phyloP scores from a whole-genome alignment of 2,797 vertebrate species.

The Myioborus melanocephalus region DNA sequence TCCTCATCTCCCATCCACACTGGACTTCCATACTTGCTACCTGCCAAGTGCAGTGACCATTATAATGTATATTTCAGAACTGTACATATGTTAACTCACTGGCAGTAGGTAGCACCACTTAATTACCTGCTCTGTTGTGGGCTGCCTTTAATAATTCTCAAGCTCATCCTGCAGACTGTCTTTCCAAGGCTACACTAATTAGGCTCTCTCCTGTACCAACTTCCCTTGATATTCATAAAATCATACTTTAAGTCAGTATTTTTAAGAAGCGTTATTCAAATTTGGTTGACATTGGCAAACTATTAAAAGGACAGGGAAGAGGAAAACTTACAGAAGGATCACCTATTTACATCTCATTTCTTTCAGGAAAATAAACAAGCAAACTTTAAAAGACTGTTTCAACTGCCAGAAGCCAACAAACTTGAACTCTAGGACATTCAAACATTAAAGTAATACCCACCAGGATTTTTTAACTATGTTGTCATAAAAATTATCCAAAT shows the following conservation, averaged over 20 bases:
- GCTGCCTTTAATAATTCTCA: not conserved
- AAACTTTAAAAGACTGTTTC: not conserved
- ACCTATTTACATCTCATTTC: not conserved
- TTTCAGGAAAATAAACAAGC: not conserved
- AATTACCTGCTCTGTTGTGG: not conserved
- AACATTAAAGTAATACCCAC: not conserved
- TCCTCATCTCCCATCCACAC: not conserved
- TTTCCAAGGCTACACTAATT: not conserved
- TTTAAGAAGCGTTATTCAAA: not conserved
- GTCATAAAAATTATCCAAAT: not conserved
- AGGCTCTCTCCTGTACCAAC: not conserved
- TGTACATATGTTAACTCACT: not conserved
- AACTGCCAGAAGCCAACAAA: not conserved
- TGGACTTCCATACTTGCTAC: not conserved
- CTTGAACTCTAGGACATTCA: not conserved
- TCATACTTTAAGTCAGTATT: not conserved
- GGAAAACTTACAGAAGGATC: not conserved
- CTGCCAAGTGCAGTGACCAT: not conserved
- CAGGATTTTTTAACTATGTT: not conserved
- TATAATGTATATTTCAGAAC: not conserved
- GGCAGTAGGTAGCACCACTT: not conserved
- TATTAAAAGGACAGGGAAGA: not conserved
- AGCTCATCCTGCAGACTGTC: not conserved
- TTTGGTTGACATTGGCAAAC: not conserved
- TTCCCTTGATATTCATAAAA: not conserved